These are phyloP conservation scores for Misgurnus mizolepis DNA, from an alignment of 2,113 vertebrate species.

Conservation along the genomic window DNA sequence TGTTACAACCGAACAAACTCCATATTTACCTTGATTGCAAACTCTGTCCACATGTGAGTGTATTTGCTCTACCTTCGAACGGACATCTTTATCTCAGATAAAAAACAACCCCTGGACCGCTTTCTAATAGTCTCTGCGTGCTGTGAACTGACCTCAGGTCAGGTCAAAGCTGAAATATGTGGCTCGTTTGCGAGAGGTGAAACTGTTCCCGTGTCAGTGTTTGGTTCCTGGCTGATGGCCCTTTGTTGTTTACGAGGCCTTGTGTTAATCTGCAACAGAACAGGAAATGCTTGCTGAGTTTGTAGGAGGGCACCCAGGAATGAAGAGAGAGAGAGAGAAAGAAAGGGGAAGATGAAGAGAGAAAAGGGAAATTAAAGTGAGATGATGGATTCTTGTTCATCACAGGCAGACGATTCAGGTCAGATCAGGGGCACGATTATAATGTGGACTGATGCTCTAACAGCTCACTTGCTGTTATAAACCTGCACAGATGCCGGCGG, in stretches of 20 bases:
- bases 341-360: background rate
- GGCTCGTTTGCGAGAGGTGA: background rate
- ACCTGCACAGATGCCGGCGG: background rate
- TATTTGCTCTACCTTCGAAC: background rate
- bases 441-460: background rate
- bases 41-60: constrained; percentile 24
- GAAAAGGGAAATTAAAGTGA: constrained; percentile 39
- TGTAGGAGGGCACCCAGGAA: constrained; percentile 38
- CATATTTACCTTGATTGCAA: constrained; percentile 29
- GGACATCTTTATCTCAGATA: background rate
- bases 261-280: constrained; percentile 60
- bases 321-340: background rate
- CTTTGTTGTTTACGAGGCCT: constrained; percentile 54
- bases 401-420: background rate
- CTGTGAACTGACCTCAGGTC: constrained; percentile 16
- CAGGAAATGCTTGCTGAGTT: constrained; percentile 61
- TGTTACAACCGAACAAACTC: background rate
- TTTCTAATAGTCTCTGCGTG: background rate
- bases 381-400: background rate
- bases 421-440: background rate
- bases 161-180: background rate
- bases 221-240: constrained; percentile 26
- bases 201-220: constrained; percentile 21
- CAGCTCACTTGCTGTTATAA: constrained; percentile 12
- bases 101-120: background rate